Conservation (phyloP, 30 jellyfish, hydroid and myxozoan species). For the Turritopsis rubra region DNA sequence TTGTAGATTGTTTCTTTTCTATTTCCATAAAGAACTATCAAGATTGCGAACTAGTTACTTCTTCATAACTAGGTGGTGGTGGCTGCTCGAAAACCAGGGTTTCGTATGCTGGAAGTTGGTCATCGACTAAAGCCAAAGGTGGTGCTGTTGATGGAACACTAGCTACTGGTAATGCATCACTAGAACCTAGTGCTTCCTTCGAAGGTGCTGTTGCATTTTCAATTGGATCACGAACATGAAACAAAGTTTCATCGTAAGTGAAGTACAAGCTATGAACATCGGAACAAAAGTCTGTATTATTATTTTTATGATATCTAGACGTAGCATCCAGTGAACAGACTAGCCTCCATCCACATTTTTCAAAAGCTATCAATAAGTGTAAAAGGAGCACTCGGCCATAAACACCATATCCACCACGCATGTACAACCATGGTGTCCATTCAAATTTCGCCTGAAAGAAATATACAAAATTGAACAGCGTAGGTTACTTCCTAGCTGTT, state of each 20-base stretch:
- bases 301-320: background rate
- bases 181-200: background rate
- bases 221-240: background rate
- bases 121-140: background rate
- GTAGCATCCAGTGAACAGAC: constrained; percentile 3
- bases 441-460: background rate
- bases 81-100: background rate
- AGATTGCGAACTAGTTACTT: background rate
- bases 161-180: background rate
- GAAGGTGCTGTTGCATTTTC: background rate
- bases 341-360: background rate
- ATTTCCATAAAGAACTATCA: background rate
- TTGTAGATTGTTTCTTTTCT: too few relatives aligned
- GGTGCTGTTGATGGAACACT: background rate
- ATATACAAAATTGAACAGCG: background rate
- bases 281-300: background rate
- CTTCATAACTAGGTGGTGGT: constrained; percentile 10
- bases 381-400: background rate
- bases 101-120: background rate
- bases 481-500: too few relatives aligned
- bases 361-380: background rate
- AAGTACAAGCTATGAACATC: constrained; percentile 1
- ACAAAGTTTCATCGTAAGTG: constrained; percentile 3
- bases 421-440: background rate
- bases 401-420: constrained; percentile 8